Evolutionary conservation across 2,113 vertebrate genomes (phyloP).

Genomic region (Apeltes quadracus): DNA sequence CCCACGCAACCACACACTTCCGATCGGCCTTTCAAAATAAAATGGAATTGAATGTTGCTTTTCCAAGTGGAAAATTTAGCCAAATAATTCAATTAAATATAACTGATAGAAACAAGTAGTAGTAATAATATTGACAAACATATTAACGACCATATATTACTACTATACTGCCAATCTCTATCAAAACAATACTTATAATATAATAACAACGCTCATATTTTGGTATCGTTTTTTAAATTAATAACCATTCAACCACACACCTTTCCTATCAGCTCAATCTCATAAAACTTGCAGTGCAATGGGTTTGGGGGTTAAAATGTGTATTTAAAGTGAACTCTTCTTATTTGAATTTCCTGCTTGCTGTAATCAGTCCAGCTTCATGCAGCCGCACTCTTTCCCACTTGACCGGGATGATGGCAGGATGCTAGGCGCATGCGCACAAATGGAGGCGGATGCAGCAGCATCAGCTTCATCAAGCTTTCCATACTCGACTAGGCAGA

Average conservation of each 20-base stretch:
- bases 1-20: conserved; percentile 4
- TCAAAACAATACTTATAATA: not conserved
- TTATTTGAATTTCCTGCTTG: conserved; percentile 27
- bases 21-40: conserved; percentile 47
- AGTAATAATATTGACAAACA: not conserved
- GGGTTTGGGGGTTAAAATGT: not conserved
- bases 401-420: conserved; percentile 38
- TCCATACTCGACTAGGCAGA: not conserved
- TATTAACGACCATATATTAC: not conserved
- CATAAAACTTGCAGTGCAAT: not conserved
- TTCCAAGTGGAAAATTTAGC: not conserved
- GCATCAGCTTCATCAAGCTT: conserved; percentile 23
- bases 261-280: not conserved
- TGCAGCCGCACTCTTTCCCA: not conserved
- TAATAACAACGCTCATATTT: not conserved
- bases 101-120: not conserved
- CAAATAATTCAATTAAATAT: not conserved
- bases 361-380: conserved; percentile 17
- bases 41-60: rapidly evolving
- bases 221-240: not conserved
- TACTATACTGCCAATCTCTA: not conserved
- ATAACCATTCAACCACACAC: not conserved
- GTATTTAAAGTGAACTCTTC: not conserved
- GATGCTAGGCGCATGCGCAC: conserved; percentile 69
- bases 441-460: conserved; percentile 54